Conservation (phyloP, 2,113 vertebrate genomes). For the Macquaria australasica region DNA sequence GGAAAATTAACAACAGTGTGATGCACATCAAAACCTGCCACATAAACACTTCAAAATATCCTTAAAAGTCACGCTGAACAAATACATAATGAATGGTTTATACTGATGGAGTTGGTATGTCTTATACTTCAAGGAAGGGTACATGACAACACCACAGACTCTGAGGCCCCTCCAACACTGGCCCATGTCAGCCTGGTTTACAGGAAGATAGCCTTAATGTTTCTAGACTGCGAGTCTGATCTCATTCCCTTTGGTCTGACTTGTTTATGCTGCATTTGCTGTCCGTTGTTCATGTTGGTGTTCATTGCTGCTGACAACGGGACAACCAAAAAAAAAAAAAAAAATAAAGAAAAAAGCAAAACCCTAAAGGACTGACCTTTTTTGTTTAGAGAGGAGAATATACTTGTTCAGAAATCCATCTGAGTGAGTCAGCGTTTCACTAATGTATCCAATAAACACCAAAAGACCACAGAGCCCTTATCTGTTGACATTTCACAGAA, state of each 20-base stretch:
- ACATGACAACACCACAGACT: not conserved
- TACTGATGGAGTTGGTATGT: not conserved
- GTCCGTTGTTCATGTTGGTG: conserved; percentile 7
- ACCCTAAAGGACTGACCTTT: not conserved
- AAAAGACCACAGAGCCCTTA: not conserved
- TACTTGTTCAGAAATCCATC: not conserved
- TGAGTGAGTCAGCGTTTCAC: not conserved
- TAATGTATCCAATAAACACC: not conserved
- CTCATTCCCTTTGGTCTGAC: conserved; percentile 23
- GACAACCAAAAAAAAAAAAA: not conserved
- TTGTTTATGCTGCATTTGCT: conserved; percentile 17
- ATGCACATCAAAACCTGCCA: not conserved
- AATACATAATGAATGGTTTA: not conserved
- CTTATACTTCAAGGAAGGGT: not conserved
- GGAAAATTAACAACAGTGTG: not conserved
- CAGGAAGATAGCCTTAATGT: conserved; percentile 20
- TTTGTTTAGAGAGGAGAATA: not conserved
- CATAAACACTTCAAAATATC: not conserved
- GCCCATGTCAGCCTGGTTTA: not conserved
- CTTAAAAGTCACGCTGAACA: not conserved
- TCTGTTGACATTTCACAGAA: not conserved
- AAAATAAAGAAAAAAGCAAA: not conserved
- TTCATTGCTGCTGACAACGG: not conserved
- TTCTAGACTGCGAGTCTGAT: conserved; percentile 24
- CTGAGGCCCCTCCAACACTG: conserved; percentile 7